Base-by-base conservation (phyloP, 2,797 vertebrate species). In the Okamejei kenojei region DNA sequence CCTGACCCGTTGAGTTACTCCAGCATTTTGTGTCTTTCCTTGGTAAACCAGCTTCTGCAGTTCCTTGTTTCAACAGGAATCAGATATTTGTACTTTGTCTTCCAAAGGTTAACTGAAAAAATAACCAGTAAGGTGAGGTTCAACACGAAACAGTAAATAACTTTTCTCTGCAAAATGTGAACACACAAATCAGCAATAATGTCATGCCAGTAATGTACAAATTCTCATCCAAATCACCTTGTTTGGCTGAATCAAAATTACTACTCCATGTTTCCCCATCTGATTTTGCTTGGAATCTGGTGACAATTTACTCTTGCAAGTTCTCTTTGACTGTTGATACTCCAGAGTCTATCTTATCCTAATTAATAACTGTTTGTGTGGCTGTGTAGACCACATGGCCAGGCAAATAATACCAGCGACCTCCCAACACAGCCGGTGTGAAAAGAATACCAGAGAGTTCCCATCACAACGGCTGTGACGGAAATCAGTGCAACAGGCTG, bases 71-170 rank as follows among this genome's bases (percentile, higher is more conserved):
- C 45, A 0, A 6, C 13, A n/a, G 15, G 7, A 65, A 65, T 29
- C 84, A 35, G 61, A 65, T 65, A 88, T 65, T 21, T 74, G 19
- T 74, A 23, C 29, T 7, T n/a, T 63, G 15, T 15, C 58, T 65
- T 68, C 84, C 84, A 88, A 88, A 88, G 84, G 15, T 88, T 26
- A 32, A 88, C 61, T 88, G 84, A 88, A n/a, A 35, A 65, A 88
- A 88, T 21, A 65, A 3, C 17, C 32, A 61, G 61, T 88, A 88
- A 88, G 29, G 4, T n/a, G 11, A 88, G n/a, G 61, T 86, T 13
- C 29, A n/a, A 35, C 9, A 82, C 58, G 21, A 54, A 45, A 26
- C 80, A 88, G 7, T 7, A 58, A 86, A 23, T 9, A 58, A n/a
- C 82, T 86, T 86, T 68, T 65, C 68, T 88, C 7, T 63, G 68